Conservation (phyloP, 2,797 vertebrate species). For the Dendrocincla tyrannina region DNA sequence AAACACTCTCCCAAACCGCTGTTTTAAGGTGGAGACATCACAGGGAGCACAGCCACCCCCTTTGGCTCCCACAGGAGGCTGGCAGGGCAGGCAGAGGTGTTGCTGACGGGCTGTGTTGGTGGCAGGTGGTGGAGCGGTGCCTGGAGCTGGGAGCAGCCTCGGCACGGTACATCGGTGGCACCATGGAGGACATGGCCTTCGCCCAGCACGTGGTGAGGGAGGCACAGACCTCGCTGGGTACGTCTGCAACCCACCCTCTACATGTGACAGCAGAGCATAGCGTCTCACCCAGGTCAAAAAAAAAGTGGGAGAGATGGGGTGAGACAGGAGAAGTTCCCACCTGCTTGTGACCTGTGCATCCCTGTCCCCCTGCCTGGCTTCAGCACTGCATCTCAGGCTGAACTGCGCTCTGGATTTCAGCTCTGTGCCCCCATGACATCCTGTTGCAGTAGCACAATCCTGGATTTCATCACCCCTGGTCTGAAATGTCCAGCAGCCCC, state of each 20-base stretch:
- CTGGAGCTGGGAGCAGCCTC: constrained; percentile 77
- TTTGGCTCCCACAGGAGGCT: accelerated
- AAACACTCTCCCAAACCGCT: neutral
- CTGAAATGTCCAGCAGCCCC: neutral
- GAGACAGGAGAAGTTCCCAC: accelerated
- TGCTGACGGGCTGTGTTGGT: neutral
- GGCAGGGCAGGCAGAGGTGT: no score
- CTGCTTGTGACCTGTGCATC: neutral
- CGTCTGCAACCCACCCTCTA: neutral
- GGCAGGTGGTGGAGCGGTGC: constrained; percentile 75
- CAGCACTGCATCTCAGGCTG: neutral
- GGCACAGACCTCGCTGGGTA: constrained; percentile 74
- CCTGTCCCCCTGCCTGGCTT: neutral
- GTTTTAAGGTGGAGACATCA: neutral
- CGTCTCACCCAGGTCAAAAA: neutral
- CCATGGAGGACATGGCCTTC: constrained; percentile 77
- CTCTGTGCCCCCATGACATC: neutral
- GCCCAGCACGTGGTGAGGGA: constrained; percentile 72
- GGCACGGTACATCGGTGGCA: constrained; percentile 67
- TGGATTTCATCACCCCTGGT: constrained; percentile 1
- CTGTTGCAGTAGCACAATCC: neutral
- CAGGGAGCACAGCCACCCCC: neutral
- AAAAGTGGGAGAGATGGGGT: accelerated
- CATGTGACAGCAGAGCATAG: accelerated
- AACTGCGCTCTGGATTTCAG: neutral